Evolutionary conservation across 1,140 invertebrate species (phyloP), one percentile per base, ranked within the genome.

Genomic region (Lerema accius): DNA sequence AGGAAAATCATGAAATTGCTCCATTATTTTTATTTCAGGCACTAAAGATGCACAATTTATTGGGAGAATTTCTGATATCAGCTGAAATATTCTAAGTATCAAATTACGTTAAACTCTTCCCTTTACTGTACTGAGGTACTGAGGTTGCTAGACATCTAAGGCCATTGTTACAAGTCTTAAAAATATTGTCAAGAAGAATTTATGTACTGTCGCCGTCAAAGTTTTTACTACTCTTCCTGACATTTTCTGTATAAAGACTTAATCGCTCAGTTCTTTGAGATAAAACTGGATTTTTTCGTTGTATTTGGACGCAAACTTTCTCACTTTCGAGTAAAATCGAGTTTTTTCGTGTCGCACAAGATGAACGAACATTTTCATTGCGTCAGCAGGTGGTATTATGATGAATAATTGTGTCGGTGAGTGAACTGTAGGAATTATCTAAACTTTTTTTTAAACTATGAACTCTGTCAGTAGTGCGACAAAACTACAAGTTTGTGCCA

Each of bases 401-500:
- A 37, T 11, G 35, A 37, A 37, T 11, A 32, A 32, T 32, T 32
- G 28, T 51, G 35, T 42, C 2, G 37, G 51, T 55, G 37, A 11
- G 10, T 37, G n/a, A 37, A 37, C 35, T 11, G 35, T 37, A 1
- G 35, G 35, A 11, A 37, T 37, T 11, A 37, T 37, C n/a, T n/a
- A n/a, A n/a, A n/a, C n/a, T 32, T 32, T 7, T 32, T 1, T 32
- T 37, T 6, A 56, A 16, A 56, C 35, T 23, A 17, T 17, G 19
- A n/a, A n/a, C n/a, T n/a, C n/a, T n/a, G n/a, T n/a, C n/a, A n/a
- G n/a, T n/a, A n/a, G n/a, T n/a, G n/a, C n/a, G n/a, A n/a, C n/a
- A n/a, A n/a, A n/a, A n/a, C n/a, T n/a, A n/a, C n/a, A 67, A 63
- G 46, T 67, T 66, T 59, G 63, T 76, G 74, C 59, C 70, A 73